phyloP scores from a whole-genome alignment of 2,113 vertebrate genomes.

The Promerops cafer region DNA sequence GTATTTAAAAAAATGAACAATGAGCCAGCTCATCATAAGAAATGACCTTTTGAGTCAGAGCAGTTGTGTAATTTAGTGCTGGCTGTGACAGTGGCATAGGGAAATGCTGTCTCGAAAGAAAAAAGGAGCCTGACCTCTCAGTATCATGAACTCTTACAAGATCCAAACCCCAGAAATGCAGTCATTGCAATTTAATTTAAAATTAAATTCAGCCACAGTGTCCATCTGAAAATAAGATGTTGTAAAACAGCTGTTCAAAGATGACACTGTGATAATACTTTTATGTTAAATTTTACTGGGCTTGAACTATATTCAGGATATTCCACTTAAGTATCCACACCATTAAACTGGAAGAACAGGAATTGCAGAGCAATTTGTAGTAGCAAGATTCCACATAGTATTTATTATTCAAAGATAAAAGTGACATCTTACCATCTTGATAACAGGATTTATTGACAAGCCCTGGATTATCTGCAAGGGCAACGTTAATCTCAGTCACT shows the following conservation, averaged over 20 bases:
- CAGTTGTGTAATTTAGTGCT: not conserved
- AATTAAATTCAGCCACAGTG: not conserved
- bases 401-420: not conserved
- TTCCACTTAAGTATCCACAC: not conserved
- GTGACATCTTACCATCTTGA: conserved; percentile 83
- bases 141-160: not conserved
- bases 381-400: not conserved
- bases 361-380: not conserved
- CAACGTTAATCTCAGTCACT: conserved; percentile 87
- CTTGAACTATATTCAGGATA: not conserved
- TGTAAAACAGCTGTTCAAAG: not conserved
- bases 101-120: not conserved
- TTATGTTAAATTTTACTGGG: not conserved
- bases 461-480: conserved; percentile 88
- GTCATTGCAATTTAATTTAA: too few species aligned
- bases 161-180: not conserved
- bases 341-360: not conserved
- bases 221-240: not conserved
- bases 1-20: not conserved
- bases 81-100: not conserved
- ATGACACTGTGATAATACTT: not conserved
- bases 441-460: conserved; percentile 98
- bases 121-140: not conserved
- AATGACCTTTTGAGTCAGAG: not conserved
- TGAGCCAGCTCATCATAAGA: not conserved